Evolutionary conservation across 2,888 invertebrate genomes (phyloP), one percentile per base, ranked within the genome.

Genomic region (Temnothorax unifasciatus): DNA sequence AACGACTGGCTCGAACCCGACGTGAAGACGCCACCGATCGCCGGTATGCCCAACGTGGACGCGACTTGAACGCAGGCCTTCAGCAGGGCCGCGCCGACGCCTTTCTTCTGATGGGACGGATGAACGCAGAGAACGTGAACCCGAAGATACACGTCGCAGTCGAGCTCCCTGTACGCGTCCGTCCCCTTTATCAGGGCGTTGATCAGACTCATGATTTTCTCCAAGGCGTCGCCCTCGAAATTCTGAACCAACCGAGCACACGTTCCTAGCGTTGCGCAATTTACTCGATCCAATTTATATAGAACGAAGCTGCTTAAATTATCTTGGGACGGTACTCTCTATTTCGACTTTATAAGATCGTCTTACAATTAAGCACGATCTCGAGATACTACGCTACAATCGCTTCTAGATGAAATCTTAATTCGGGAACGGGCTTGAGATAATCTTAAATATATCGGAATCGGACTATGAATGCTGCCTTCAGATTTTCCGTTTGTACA

Each of bases 41-140:
- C 92, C 0, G 85, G 61, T 9, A 92, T 25, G 13, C 88, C 86
- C 47, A 94, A 73, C 2, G 84, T 82, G 6, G 81, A 85, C 1
- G 93, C 92, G 6, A 92, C 79, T 18, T 88, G 76, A 18, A 90
- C 57, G 63, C 91, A 92, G 54, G 90, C 82, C 18, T 89, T 87
- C 9, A 94, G 66, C 6, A 94, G 86, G 1, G 88, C 90, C 0
- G 71, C 41, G 18, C 83, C 90, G 57, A 94, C 77, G 1, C 88
- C 91, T 85, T 88, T 92, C 1, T 82, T 82, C 63, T 87, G 88
- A 85, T 94, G 93, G 15, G 92, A 91, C 11, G 94, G 94, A 86
- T 94, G 94, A 15, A 94, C 92, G 54, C 91, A 92, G 4, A 94
- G 47, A 44, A 93, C 64, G 79, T 93, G 91, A 18, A 94, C 83